Evolutionary conservation across 2,113 vertebrate genomes (phyloP).

Genomic region (Mastomys coucha): DNA sequence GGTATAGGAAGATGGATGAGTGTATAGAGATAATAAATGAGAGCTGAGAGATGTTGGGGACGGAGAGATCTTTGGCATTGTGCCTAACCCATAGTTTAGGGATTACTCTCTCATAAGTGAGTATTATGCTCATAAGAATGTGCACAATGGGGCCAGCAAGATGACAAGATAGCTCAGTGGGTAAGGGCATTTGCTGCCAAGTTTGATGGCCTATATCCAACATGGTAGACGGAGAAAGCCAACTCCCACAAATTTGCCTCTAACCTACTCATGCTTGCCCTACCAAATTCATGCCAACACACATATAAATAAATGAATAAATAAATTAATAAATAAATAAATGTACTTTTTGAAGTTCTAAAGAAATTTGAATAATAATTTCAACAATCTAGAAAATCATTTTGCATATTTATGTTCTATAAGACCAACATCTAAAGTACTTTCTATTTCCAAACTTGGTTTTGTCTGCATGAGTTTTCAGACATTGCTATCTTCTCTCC

Average conservation of each 20-base stretch:
- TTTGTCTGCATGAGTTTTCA: not conserved
- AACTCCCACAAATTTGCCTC: not conserved
- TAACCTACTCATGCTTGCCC: not conserved
- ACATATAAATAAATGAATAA: too few species aligned
- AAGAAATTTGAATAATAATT: not conserved
- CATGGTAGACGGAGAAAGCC: not conserved
- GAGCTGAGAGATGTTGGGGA: not conserved
- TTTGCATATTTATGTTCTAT: not conserved
- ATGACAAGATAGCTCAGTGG: not conserved
- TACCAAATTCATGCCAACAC: too few species aligned
- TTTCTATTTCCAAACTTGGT: conserved; percentile 4
- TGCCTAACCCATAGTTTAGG: not conserved
- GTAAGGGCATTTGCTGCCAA: not conserved
- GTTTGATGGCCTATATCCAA: not conserved
- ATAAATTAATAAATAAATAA: too few species aligned
- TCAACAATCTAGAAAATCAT: conserved; percentile 9
- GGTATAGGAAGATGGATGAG: not conserved
- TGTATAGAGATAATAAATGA: not conserved
- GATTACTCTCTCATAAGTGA: not conserved
- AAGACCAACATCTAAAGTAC: not conserved
- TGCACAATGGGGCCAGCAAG: not conserved
- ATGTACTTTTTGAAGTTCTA: not conserved
- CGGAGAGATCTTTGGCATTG: not conserved
- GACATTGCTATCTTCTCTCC: not conserved
- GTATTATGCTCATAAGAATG: not conserved